Base-by-base conservation (phyloP, 2,888 invertebrate genomes). In the Coelogynopora nodosa region DNA sequence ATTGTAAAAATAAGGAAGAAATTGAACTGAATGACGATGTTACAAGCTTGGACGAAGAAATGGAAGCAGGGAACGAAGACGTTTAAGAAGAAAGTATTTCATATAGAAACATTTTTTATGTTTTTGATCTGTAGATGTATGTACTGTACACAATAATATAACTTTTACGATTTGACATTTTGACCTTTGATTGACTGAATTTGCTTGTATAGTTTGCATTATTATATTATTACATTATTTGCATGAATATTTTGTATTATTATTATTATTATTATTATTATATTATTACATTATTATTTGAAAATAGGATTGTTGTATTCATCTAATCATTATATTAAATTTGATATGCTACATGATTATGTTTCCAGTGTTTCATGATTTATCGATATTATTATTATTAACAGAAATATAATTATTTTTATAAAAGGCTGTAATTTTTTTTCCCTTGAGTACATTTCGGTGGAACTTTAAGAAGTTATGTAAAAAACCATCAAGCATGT, bases 31-130 rank as follows among this genome's bases (percentile, higher is more conserved):
- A n/a, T n/a, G n/a, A n/a, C n/a, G n/a, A n/a, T n/a, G n/a, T n/a
- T n/a, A n/a, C n/a, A n/a, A n/a, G n/a, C n/a, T n/a, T n/a, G n/a
- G n/a, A 74, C 74, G 27, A 74, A 74, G 74, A 74, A 82, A 31
- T 29, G 23, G 82, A 82, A 82, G 30, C 29, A 31, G 23, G 31
- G 13, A 82, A 82, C 27, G 29, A 28, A 82, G 82, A 31, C 82
- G 28, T 28, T 27, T 80, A 5, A 26, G 28, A 80, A 26, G 5
- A 80, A 80, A 80, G 5, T 5, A 10, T 27, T 31, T 82, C 30
- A 82, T 82, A 82, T 31, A 82, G 82, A 82, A 82, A 82, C 30
- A 82, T 82, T 82, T 82, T 82, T 27, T 5, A 80, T 10, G n/a
- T 80, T 80, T n/a, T 80, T 31, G 82, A 82, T 82, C 31, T 82